Conservation (phyloP, 2,797 vertebrate species). For the Oreortyx pictus region DNA sequence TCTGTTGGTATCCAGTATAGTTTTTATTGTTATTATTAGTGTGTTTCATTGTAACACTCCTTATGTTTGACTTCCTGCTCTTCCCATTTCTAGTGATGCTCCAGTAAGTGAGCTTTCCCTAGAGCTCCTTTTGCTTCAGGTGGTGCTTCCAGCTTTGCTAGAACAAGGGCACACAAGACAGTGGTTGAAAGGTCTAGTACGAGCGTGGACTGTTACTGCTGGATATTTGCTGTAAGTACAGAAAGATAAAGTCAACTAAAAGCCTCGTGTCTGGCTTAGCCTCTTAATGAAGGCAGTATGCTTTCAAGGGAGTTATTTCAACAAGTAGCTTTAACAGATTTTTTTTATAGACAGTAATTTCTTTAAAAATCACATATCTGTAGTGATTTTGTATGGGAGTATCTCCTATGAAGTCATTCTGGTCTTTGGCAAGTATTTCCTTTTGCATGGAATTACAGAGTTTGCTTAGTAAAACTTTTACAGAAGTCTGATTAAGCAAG, state of each 20-base stretch:
- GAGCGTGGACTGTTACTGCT: conserved; percentile 94
- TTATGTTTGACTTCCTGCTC: background rate
- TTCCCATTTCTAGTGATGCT: conserved; percentile 83
- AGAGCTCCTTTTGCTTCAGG: conserved; percentile 92
- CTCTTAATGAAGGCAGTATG: background rate
- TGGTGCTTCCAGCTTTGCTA: conserved; percentile 92
- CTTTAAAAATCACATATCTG: too few species aligned
- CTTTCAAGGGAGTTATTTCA: background rate
- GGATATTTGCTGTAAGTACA: conserved; percentile 92
- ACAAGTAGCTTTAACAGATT: background rate
- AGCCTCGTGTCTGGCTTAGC: background rate
- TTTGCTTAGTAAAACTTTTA: background rate
- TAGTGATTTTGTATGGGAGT: background rate
- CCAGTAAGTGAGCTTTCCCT: conserved; percentile 87
- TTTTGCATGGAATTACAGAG: background rate
- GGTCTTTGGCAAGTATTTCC: background rate
- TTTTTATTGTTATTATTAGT: background rate
- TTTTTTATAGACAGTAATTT: background rate
- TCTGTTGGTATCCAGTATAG: background rate
- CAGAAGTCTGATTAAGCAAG: background rate
- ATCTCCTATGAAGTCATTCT: background rate
- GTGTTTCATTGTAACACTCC: background rate
- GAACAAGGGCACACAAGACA: conserved; percentile 94
- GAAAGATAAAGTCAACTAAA: background rate
- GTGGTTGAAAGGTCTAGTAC: conserved; percentile 95